Conservation (phyloP, 2,888 invertebrate species). For the Globia sparganii region DNA sequence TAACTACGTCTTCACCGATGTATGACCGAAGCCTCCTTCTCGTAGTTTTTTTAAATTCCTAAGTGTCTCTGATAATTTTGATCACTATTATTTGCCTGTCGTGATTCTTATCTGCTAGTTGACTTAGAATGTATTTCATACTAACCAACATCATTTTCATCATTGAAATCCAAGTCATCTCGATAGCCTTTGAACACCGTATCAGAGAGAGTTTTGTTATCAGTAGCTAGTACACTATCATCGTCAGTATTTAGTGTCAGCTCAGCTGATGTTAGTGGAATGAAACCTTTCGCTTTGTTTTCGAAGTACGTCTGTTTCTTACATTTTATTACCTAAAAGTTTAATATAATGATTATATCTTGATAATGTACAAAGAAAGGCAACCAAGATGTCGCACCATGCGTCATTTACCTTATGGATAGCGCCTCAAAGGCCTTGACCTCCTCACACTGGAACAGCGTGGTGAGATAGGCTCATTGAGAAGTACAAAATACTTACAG, state of each 20-base stretch:
- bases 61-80: neutral
- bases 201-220: slow-evolving; percentile 80
- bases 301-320: slow-evolving; percentile 91
- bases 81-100: neutral
- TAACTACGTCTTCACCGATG: neutral
- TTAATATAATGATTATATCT: neutral
- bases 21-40: neutral
- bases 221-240: slow-evolving; percentile 78
- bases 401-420: neutral
- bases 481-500: neutral
- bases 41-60: neutral
- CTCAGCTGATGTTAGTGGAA: slow-evolving; percentile 82
- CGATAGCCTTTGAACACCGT: slow-evolving; percentile 92
- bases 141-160: slow-evolving; percentile 94
- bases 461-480: neutral
- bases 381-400: neutral
- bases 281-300: slow-evolving; percentile 85
- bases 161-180: slow-evolving; percentile 95
- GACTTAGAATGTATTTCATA: neutral
- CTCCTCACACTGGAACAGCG: neutral
- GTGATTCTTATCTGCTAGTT: neutral
- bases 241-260: slow-evolving; percentile 77
- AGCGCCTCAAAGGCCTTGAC: neutral
- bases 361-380: neutral
- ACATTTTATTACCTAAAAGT: slow-evolving; percentile 88